Conservation (phyloP, 2,888 invertebrate genomes). For the Scaptomyza tumidula region DNA sequence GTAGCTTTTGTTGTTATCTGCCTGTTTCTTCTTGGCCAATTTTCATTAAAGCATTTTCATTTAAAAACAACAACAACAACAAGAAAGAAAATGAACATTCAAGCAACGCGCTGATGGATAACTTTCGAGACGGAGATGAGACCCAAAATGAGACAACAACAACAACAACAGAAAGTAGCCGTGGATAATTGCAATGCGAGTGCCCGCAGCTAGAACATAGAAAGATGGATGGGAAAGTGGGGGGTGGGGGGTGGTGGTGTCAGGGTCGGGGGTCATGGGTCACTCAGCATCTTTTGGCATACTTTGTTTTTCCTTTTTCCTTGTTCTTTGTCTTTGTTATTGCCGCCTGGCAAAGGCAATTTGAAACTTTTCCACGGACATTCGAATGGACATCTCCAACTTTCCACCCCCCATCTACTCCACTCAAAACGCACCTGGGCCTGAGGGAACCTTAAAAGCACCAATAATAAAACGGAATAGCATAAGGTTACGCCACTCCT, state of each 20-base stretch:
- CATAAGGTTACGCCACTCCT: neutral
- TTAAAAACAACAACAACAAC: too few relatives aligned
- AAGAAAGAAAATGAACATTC: conserved; percentile 19
- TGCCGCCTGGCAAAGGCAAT: conserved; percentile 49
- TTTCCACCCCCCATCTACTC: neutral
- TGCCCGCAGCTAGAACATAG: conserved; percentile 19
- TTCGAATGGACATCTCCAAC: conserved; percentile 1
- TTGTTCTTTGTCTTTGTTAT: conserved; percentile 36
- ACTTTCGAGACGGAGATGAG: conserved; percentile 45
- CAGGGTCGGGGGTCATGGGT: neutral
- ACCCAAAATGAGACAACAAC: conserved; percentile 18
- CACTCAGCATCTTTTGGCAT: conserved; percentile 16
- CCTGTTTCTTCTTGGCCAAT: conserved; percentile 27
- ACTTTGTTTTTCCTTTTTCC: conserved; percentile 10
- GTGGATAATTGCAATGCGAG: conserved; percentile 69
- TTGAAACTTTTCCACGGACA: conserved; percentile 57
- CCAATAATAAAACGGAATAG: conserved; percentile 49
- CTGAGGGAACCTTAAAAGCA: conserved; percentile 33
- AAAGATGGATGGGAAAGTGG: too few relatives aligned
- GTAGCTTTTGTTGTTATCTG: neutral
- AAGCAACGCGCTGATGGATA: conserved; percentile 59
- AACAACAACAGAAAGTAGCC: conserved; percentile 16
- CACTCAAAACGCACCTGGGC: conserved; percentile 47
- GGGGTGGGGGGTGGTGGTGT: neutral
- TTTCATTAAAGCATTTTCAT: conserved; percentile 63